Conservation (phyloP, 2,113 vertebrate genomes). For the Numenius arquata region DNA sequence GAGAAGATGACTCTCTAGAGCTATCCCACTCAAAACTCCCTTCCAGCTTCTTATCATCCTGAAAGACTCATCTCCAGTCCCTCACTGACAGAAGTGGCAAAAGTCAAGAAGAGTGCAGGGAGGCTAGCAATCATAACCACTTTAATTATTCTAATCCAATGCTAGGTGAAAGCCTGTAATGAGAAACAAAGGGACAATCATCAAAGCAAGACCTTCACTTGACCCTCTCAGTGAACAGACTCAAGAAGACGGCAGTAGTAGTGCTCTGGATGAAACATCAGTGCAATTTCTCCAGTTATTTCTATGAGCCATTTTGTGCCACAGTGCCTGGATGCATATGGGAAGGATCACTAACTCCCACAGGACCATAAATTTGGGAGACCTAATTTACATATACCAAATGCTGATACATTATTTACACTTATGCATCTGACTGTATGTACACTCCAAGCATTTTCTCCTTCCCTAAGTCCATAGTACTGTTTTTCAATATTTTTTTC, state of each 20-base stretch:
- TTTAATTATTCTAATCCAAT: not conserved
- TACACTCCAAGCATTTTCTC: not conserved
- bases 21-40: not conserved
- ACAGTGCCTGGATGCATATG: no score
- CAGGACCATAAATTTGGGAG: not conserved
- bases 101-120: not conserved
- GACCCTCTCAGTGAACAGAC: not conserved
- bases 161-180: not conserved
- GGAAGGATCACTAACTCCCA: not conserved
- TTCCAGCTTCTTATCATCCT: not conserved
- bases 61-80: not conserved
- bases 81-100: not conserved
- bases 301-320: not conserved
- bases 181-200: not conserved
- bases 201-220: not conserved
- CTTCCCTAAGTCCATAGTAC: not conserved
- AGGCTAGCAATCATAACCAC: not conserved
- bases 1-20: not conserved
- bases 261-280: not conserved
- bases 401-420: not conserved
- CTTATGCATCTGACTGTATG: not conserved
- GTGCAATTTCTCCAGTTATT: not conserved
- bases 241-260: not conserved
- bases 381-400: not conserved
- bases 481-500: not conserved